Percentiles rank a stretch among this genome's conserved stretches.
These are phyloP conservation scores for Sebastolobus alascanus DNA, from an alignment of 2,797 vertebrate genomes.

Conservation along the genomic window DNA sequence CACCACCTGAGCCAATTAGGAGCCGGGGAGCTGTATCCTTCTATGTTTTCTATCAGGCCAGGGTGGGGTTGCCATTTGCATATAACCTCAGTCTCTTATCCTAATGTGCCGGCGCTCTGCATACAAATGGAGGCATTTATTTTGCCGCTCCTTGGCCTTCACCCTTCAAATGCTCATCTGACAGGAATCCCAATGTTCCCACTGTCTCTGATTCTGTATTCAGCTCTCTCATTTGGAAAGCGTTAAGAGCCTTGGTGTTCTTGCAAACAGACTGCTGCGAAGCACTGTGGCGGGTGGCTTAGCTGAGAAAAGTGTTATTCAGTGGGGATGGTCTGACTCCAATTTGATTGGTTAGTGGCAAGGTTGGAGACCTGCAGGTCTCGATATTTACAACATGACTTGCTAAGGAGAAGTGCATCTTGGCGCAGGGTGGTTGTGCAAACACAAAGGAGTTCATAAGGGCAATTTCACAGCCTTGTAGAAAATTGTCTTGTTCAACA, in stretches of 20 bases:
- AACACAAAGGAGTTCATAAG: constrained; percentile 35
- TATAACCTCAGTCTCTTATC: constrained; percentile 85
- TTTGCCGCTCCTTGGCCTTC: constrained; percentile 77
- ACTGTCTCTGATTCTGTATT: constrained; percentile 67
- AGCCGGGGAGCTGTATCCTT: constrained; percentile 62
- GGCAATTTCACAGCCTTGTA: constrained; percentile 53
- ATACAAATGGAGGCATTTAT: constrained; percentile 89
- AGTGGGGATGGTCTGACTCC: constrained; percentile 55
- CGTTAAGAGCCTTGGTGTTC: constrained; percentile 55
- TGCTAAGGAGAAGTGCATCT: constrained; percentile 60
- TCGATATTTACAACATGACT: constrained; percentile 56
- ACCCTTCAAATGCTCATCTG: constrained; percentile 81
- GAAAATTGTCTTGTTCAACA: constrained; percentile 62
- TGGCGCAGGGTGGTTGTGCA: constrained; percentile 59
- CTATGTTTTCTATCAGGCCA: constrained; percentile 71
- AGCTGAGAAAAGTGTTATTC: constrained; percentile 51
- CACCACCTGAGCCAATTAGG: constrained; percentile 86
- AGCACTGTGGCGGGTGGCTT: constrained; percentile 28
- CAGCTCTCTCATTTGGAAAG: constrained; percentile 71
- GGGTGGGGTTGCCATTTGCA: constrained; percentile 85
- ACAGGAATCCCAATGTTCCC: constrained; percentile 84
- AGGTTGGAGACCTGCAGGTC: constrained; percentile 47
- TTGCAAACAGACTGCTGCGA: constrained; percentile 58
- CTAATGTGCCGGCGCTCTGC: constrained; percentile 83
- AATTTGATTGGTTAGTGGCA: constrained; percentile 60